Percentiles rank a stretch among this genome's conserved stretches.
These are phyloP conservation scores for Anguilla rostrata DNA, from an alignment of 2,113 vertebrate genomes.

Conservation along the genomic window DNA sequence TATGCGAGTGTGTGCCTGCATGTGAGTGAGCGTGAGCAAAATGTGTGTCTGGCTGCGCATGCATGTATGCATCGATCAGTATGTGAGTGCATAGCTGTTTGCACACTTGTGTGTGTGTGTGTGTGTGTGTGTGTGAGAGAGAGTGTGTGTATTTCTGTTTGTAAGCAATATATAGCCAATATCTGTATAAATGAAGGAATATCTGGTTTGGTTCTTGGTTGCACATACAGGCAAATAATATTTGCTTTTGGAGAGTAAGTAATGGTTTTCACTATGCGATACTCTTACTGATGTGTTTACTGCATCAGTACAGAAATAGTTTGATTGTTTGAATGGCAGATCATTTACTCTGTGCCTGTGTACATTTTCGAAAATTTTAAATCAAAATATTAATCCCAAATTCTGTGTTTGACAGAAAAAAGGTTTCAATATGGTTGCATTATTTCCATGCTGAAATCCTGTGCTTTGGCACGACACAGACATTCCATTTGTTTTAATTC, in stretches of 20 bases:
- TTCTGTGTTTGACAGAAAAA: no score
- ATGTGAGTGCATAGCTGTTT: background rate
- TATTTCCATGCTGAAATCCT: conserved; percentile 56
- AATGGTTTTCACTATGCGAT: background rate
- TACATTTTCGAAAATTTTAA: no score
- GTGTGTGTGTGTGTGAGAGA: background rate
- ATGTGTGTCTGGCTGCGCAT: conserved; percentile 12
- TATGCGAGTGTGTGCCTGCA: conserved; percentile 10
- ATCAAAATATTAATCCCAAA: no score
- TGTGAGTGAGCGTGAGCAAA: conserved; percentile 3
- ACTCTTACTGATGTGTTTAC: background rate
- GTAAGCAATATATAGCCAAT: no score
- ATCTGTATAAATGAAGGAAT: no score
- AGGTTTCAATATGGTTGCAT: background rate
- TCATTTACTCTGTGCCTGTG: background rate
- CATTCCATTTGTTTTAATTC: conserved; percentile 62
- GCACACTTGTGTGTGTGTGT: background rate
- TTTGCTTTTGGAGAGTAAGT: background rate
- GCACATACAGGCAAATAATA: background rate
- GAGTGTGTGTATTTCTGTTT: background rate
- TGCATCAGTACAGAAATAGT: background rate
- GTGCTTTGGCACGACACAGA: conserved; percentile 56
- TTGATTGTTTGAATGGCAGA: background rate
- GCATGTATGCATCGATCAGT: background rate
- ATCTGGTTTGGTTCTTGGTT: background rate